Percentiles rank a stretch among this genome's conserved stretches.
Evolutionary conservation across 2,113 vertebrate species (phyloP).

Genomic region (Erythrolamprus reginae): DNA sequence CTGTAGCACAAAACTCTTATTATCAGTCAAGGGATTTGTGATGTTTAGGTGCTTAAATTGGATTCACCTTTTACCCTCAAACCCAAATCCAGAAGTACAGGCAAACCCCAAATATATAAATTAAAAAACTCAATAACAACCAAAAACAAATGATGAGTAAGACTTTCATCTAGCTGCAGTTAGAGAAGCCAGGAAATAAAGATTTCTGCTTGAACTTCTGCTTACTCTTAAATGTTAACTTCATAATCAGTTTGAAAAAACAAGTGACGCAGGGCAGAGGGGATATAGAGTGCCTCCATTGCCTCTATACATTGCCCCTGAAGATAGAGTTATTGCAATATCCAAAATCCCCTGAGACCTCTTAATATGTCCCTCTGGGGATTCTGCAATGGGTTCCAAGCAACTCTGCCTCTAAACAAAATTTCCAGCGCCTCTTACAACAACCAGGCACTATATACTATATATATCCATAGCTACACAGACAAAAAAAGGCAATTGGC

Average conservation of each 20-base stretch:
- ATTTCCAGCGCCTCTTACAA: not conserved
- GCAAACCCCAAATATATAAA: not conserved
- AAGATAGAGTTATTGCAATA: not conserved
- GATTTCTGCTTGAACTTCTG: not conserved
- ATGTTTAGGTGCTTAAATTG: not conserved
- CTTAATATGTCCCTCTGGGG: not conserved
- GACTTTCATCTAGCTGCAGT: not conserved
- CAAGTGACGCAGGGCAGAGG: not conserved
- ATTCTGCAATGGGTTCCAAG: not conserved
- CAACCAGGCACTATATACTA: not conserved
- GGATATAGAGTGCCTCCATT: not conserved
- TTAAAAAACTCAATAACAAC: not conserved
- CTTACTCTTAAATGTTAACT: not conserved
- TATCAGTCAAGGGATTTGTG: not conserved
- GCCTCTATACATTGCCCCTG: not conserved
- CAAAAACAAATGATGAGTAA: not conserved
- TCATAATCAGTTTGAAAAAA: not conserved
- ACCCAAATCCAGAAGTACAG: not conserved
- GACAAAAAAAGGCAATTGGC: not conserved
- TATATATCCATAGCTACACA: not conserved
- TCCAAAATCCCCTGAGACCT: not conserved
- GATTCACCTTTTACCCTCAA: not conserved
- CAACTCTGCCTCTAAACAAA: not conserved
- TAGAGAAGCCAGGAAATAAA: not conserved
- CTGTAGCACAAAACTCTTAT: not conserved